Percentiles rank a stretch among this genome's conserved stretches.
These are phyloP conservation scores for Pseudococcus longispinus DNA, from an alignment of 2,888 invertebrate species.

Conservation along the genomic window DNA sequence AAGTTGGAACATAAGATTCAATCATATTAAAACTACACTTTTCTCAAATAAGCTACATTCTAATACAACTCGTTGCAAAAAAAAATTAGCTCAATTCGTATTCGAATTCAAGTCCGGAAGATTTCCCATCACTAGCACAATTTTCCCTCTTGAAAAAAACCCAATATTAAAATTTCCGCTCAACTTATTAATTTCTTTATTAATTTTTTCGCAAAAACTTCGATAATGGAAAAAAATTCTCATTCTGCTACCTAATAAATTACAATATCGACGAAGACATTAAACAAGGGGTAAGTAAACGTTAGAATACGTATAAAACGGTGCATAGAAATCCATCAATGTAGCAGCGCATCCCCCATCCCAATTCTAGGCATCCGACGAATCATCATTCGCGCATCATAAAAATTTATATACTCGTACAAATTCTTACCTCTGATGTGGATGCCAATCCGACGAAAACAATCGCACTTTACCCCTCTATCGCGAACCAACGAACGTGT, in stretches of 20 bases:
- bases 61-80: background rate
- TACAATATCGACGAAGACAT: background rate
- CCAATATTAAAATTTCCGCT: background rate
- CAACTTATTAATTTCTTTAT: background rate
- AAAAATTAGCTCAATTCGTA: background rate
- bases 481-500: background rate
- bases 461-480: background rate
- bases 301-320: background rate
- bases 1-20: too few relatives aligned
- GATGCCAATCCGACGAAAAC: background rate
- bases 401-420: background rate
- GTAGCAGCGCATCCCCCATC: background rate
- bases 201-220: background rate
- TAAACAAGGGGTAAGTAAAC: background rate
- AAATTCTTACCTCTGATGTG: background rate
- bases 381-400: constrained; percentile 1
- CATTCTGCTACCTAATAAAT: background rate
- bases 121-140: too few relatives aligned
- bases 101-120: background rate
- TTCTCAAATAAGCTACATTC: too few relatives aligned
- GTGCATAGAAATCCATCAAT: background rate
- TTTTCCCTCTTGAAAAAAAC: background rate
- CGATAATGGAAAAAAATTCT: background rate
- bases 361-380: background rate
- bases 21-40: too few relatives aligned